Percentiles rank a stretch among this genome's conserved stretches.
Conservation (phyloP, 2,888 invertebrate genomes). For the Drosophila demipolita region DNA sequence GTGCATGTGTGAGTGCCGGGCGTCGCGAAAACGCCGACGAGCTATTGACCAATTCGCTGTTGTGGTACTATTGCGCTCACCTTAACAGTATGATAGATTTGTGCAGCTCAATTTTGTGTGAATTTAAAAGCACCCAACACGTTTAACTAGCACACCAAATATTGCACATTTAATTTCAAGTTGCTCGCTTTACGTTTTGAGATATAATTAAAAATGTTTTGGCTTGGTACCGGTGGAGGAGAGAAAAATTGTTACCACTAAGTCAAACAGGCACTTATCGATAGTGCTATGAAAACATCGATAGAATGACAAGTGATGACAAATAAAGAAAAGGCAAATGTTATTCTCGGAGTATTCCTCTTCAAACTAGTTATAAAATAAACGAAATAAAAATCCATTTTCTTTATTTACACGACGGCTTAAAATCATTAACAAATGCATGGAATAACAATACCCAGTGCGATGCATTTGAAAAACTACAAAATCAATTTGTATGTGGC, state of each 20-base stretch:
- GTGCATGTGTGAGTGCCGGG: constrained; percentile 59
- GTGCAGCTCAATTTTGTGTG: background rate
- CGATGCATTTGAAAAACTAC: constrained; percentile 59
- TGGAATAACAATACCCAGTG: constrained; percentile 72
- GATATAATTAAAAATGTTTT: constrained; percentile 56
- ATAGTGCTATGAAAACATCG: constrained; percentile 19
- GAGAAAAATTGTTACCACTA: constrained; percentile 39
- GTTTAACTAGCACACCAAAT: constrained; percentile 5
- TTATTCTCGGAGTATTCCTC: background rate
- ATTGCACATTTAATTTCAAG: constrained; percentile 4
- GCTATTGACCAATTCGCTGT: constrained; percentile 42
- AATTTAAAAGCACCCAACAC: constrained; percentile 1
- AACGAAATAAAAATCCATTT: constrained; percentile 42
- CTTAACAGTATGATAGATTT: constrained; percentile 17
- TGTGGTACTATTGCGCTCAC: constrained; percentile 26
- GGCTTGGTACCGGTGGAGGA: constrained; percentile 50
- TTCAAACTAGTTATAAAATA: constrained; percentile 7
- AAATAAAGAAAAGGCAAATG: background rate
- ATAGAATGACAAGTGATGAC: constrained; percentile 5
- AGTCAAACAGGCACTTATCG: constrained; percentile 17
- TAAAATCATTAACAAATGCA: constrained; percentile 77
- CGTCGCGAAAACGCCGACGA: constrained; percentile 75
- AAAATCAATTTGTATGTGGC: constrained; percentile 62
- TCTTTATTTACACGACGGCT: constrained; percentile 72
- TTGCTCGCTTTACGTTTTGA: constrained; percentile 18